Evolutionary conservation across 2,113 vertebrate species (phyloP), one percentile per base, ranked within the genome.

Genomic region (Circaetus cinerascens): DNA sequence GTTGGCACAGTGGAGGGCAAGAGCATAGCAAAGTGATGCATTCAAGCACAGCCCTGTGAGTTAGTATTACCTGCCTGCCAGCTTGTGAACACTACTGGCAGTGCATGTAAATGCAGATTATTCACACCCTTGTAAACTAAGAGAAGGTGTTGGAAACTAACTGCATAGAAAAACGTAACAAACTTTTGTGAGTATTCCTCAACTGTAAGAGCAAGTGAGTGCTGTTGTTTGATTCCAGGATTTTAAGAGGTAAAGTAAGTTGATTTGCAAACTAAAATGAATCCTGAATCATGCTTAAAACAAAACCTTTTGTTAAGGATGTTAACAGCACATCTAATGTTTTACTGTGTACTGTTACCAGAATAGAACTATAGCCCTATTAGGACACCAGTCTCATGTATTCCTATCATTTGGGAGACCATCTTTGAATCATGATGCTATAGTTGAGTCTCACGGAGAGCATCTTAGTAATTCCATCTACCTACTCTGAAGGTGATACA

Each of bases 1-100:
- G 89, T 82, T 98, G 97, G 96, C 97, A 94, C 71, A 41, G 92
- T 2, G 15, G 83, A 95, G 62, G 92, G 93, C 87, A 97, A 97
- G 94, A 94, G 75, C 94, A 87, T 7, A 98, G 94, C 77, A 96
- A 96, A 79, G 60, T 57, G 86, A 90, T 46, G 68, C 87, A 84
- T 96, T 97, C 94, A 96, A 94, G 94, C 91, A 93, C 75, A 97
- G 90, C 83, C 88, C 51, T 87, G 74, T 34, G 73, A 73, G 89
- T 90, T 87, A 45, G 89, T 55, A 46, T 79, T 95, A 84, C 97
- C 88, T 75, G 79, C 83, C 93, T 88, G 90, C 87, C 96, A 97
- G 95, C 87, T 56, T 73, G 78, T 69, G 74, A 88, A 84, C 74
- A 83, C 64, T 60, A 55, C 50, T 64, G 84, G 93, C 88, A 89